These are phyloP conservation scores for Drosophila melanica DNA, from an alignment of 1,140 invertebrate species.

Conservation along the genomic window DNA sequence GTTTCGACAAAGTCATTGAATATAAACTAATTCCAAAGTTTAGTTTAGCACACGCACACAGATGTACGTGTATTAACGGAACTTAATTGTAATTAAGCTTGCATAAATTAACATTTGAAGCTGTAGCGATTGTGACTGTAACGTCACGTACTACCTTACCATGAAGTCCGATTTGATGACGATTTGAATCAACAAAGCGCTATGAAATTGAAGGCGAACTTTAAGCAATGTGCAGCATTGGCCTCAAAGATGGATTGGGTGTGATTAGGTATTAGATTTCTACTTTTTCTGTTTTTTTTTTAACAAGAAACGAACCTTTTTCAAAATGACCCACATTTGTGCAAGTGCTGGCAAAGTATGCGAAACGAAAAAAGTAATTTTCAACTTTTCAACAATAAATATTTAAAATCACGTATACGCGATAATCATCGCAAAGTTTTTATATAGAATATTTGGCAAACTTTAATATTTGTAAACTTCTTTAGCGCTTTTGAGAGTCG, in stretches of 20 bases:
- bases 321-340: slow-evolving; percentile 21
- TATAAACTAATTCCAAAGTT: slow-evolving; percentile 54
- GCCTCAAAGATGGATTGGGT: slow-evolving; percentile 51
- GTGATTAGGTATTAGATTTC: slow-evolving; percentile 26
- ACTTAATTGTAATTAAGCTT: slow-evolving; percentile 71
- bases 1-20: slow-evolving; percentile 57
- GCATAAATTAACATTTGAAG: slow-evolving; percentile 74
- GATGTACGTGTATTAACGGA: slow-evolving; percentile 52
- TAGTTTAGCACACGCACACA: slow-evolving; percentile 28
- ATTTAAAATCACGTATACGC: neutral
- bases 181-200: slow-evolving; percentile 22
- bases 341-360: neutral
- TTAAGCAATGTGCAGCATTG: slow-evolving; percentile 38
- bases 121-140: slow-evolving; percentile 50
- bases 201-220: slow-evolving; percentile 41
- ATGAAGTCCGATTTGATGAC: slow-evolving; percentile 56
- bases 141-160: slow-evolving; percentile 74
- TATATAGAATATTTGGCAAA: slow-evolving; percentile 34
- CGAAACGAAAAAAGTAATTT: neutral
- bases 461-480: slow-evolving; percentile 43
- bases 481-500: slow-evolving; percentile 37
- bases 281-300: slow-evolving; percentile 1
- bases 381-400: neutral
- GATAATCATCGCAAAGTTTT: neutral
- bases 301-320: neutral